These are phyloP conservation scores for Tyto alba DNA, from an alignment of 2,113 vertebrate genomes.

Conservation along the genomic window DNA sequence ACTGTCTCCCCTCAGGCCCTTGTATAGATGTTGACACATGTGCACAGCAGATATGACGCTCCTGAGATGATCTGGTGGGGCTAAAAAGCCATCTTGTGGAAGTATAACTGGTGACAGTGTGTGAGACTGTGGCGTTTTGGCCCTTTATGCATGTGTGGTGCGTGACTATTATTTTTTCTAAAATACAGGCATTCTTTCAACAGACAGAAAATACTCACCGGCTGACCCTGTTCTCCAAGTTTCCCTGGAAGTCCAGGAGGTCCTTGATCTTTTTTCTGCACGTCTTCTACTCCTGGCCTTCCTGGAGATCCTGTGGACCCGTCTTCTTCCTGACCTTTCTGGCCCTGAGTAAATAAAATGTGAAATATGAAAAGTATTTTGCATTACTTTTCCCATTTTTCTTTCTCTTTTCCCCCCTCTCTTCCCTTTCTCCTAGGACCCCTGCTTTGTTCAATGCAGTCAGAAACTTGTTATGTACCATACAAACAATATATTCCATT, in stretches of 20 bases:
- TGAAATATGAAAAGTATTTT: not conserved
- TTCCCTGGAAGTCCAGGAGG: constrained; percentile 22
- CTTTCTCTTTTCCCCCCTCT: fast-evolving
- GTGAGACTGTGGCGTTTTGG: not conserved
- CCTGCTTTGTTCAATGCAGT: not conserved
- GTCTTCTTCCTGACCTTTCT: constrained; percentile 69
- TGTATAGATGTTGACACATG: not conserved
- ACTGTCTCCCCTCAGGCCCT: too few relatives aligned
- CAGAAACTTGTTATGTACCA: not conserved
- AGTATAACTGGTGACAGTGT: not conserved
- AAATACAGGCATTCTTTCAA: not conserved
- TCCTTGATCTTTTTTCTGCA: constrained; percentile 66
- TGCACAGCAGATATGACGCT: not conserved
- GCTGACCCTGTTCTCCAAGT: constrained; percentile 65
- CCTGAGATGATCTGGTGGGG: not conserved
- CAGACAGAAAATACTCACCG: constrained; percentile 66
- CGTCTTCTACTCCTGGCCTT: constrained; percentile 52
- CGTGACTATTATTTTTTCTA: not conserved
- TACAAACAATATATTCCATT: not conserved
- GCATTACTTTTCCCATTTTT: not conserved
- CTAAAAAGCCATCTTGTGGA: not conserved
- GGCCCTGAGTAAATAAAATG: not conserved
- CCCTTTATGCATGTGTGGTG: not conserved
- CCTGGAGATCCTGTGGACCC: constrained; percentile 66
- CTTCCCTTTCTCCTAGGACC: not conserved